Evolutionary conservation across 2,113 vertebrate species (phyloP).

Genomic region (Brienomyrus brachyistius): DNA sequence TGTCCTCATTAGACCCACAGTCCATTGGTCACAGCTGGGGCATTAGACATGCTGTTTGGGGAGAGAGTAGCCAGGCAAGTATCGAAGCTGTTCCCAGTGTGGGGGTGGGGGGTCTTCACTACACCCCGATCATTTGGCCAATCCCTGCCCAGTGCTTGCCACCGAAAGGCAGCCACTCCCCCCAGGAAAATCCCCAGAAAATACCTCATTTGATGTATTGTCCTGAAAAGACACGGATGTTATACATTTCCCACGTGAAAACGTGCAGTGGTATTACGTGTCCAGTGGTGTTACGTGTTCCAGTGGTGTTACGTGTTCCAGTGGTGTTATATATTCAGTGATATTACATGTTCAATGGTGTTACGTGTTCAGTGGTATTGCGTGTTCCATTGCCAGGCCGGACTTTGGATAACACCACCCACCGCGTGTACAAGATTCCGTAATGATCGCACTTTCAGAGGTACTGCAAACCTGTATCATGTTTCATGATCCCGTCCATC

Average conservation of each 20-base stretch:
- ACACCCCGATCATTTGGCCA: background rate
- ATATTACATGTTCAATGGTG: no score
- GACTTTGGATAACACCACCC: background rate
- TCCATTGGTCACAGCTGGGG: background rate
- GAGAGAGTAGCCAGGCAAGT: background rate
- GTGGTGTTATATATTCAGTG: no score
- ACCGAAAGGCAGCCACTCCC: background rate
- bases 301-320: no score
- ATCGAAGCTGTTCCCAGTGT: background rate
- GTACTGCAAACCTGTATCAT: background rate
- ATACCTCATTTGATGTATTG: background rate
- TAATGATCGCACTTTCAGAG: background rate
- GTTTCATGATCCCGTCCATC: background rate
- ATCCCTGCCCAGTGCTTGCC: background rate
- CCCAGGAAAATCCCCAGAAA: constrained; percentile 1
- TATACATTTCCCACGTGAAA: constrained; percentile 19
- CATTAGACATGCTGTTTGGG: background rate
- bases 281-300: no score
- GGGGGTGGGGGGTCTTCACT: background rate
- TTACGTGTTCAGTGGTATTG: no score
- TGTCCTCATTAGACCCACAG: background rate
- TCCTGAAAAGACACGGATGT: background rate
- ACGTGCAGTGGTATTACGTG: background rate
- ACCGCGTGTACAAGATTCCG: background rate
- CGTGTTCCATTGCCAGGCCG: no score